These are phyloP conservation scores for Synergus japonicus DNA, from an alignment of 2,888 invertebrate species.

Conservation along the genomic window DNA sequence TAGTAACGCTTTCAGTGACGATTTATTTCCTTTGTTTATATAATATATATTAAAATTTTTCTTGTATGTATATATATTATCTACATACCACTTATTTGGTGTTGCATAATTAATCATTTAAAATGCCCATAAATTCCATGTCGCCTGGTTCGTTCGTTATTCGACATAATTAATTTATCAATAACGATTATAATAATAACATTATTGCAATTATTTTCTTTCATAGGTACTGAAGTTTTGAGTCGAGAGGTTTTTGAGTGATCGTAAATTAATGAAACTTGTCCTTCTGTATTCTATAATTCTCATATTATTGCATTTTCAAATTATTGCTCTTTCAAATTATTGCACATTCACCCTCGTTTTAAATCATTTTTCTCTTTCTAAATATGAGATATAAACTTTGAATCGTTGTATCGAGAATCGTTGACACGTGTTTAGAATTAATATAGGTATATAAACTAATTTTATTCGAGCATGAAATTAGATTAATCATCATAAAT, in stretches of 20 bases:
- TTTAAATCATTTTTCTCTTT: neutral
- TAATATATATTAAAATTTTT: slow-evolving; percentile 61
- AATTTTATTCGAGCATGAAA: neutral
- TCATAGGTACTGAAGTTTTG: neutral
- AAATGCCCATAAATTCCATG: slow-evolving; percentile 74
- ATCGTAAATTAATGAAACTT: neutral
- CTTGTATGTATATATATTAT: slow-evolving; percentile 62
- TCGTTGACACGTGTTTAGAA: slow-evolving; percentile 26
- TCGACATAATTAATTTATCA: neutral
- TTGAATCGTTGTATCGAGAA: slow-evolving; percentile 17
- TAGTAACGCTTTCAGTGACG: slow-evolving; percentile 31
- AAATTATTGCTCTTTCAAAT: neutral
- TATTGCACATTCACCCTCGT: neutral
- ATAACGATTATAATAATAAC: too few species aligned
- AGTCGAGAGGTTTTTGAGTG: neutral
- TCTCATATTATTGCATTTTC: neutral
- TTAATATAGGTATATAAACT: neutral
- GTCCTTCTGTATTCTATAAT: neutral
- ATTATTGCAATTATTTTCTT: neutral
- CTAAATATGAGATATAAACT: slow-evolving; percentile 12
- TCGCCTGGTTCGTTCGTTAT: slow-evolving; percentile 60
- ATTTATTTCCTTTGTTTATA: slow-evolving; percentile 57
- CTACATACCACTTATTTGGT: slow-evolving; percentile 72
- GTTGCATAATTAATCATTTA: slow-evolving; percentile 72
- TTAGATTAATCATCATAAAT: neutral